A percentile compares a stretch with the other conserved stretches of the same genome.
Evolutionary conservation across 2,888 invertebrate genomes (phyloP).

Genomic region (Diarsia brunnea): DNA sequence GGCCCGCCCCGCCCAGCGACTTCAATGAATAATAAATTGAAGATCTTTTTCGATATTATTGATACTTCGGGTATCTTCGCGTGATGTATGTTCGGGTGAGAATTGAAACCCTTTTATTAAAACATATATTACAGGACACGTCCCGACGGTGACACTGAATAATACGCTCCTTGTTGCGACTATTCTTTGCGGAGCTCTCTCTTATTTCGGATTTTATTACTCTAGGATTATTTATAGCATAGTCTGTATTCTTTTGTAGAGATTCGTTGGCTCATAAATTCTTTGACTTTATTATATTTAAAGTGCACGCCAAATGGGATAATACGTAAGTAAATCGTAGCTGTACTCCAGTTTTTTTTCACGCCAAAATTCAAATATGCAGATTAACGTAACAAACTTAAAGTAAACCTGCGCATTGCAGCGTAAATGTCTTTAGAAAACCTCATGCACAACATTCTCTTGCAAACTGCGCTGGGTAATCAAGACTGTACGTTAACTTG

Average conservation of each 20-base stretch:
- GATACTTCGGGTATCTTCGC: constrained; percentile 85
- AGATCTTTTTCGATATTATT: constrained; percentile 88
- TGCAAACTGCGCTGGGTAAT: constrained; percentile 57
- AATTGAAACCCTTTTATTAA: constrained; percentile 90
- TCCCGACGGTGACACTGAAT: constrained; percentile 88
- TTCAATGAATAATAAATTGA: constrained; percentile 89
- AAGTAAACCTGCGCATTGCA: constrained; percentile 31
- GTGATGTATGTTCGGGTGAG: constrained; percentile 87
- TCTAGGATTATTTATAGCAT: constrained; percentile 83
- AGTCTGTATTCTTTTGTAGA: constrained; percentile 73
- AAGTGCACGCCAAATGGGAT: constrained; percentile 42
- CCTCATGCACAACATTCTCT: constrained; percentile 35
- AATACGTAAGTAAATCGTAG: constrained; percentile 20
- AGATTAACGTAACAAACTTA: constrained; percentile 17
- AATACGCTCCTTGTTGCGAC: constrained; percentile 88
- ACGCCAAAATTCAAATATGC: background rate
- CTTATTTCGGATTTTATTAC: constrained; percentile 88
- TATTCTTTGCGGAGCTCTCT: constrained; percentile 82
- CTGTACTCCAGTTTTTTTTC: constrained; percentile 4
- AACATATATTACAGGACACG: constrained; percentile 89
- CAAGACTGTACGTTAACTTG: constrained; percentile 61
- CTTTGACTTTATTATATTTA: constrained; percentile 68
- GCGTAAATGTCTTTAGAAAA: constrained; percentile 58
- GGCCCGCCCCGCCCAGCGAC: constrained; percentile 82
- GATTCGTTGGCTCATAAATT: constrained; percentile 70